phyloP scores from a whole-genome alignment of 35 echinoderm and acorn worm genomes.

The Ptychodera flava region DNA sequence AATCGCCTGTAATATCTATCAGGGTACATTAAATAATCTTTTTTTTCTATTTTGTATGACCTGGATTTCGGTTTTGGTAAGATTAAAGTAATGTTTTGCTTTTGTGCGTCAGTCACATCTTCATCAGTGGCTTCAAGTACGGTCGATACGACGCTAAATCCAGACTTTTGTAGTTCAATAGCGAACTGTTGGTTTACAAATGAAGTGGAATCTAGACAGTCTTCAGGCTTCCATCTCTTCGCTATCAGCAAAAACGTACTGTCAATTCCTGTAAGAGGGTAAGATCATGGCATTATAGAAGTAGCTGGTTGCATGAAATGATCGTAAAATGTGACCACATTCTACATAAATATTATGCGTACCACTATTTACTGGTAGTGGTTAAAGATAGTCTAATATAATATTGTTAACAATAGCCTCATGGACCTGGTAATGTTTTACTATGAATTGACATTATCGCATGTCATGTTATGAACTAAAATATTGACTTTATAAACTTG shows the following conservation, averaged over 20 bases:
- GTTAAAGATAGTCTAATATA: too few relatives aligned
- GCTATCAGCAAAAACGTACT: background rate
- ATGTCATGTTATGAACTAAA: too few relatives aligned
- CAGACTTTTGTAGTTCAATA: background rate
- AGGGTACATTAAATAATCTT: background rate
- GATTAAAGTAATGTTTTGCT: background rate
- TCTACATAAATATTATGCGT: too few relatives aligned
- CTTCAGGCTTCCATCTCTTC: background rate
- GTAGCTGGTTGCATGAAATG: too few relatives aligned
- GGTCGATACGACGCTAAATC: background rate
- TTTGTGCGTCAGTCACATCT: background rate
- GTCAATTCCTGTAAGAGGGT: background rate
- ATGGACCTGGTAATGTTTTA: too few relatives aligned
- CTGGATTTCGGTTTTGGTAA: background rate
- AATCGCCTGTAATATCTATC: background rate
- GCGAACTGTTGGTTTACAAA: background rate
- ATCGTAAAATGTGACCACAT: too few relatives aligned
- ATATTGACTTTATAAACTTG: too few relatives aligned
- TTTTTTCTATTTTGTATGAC: background rate
- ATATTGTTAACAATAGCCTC: too few relatives aligned
- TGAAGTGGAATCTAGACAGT: background rate
- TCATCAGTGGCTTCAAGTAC: background rate
- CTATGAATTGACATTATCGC: too few relatives aligned
- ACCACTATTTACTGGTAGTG: too few relatives aligned
- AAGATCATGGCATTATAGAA: background rate